phyloP scores from a whole-genome alignment of 2,888 invertebrate species.

The Melanophora roralis region DNA sequence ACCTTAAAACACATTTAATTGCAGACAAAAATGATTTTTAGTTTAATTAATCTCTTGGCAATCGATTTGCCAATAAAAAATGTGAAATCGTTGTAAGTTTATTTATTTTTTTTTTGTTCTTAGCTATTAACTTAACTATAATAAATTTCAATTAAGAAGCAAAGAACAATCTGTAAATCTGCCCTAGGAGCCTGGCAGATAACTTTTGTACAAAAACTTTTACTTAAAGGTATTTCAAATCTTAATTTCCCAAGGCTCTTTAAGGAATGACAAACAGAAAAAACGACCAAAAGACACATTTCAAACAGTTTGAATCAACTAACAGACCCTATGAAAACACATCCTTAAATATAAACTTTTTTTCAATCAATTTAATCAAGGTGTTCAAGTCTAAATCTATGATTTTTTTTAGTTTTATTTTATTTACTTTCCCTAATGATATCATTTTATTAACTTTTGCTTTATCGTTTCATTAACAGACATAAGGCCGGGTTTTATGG shows the following conservation, averaged over 20 bases:
- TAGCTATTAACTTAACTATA: conserved; percentile 21
- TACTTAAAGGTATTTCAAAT: conserved; percentile 10
- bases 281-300: not conserved
- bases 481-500: conserved; percentile 34
- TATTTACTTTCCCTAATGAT: not conserved
- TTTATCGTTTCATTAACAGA: conserved; percentile 17
- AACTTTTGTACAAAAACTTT: not conserved
- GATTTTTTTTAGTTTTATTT: conserved; percentile 1
- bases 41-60: conserved; percentile 42
- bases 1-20: conserved; percentile 37
- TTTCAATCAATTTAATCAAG: conserved; percentile 22
- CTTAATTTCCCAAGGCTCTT: conserved; percentile 51
- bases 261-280: not conserved
- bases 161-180: conserved; percentile 16
- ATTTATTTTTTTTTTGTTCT: not conserved
- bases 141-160: conserved; percentile 42
- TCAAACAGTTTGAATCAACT: not conserved
- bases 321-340: not conserved
- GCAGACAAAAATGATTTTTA: too few relatives aligned
- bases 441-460: conserved; percentile 16
- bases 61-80: conserved; percentile 21
- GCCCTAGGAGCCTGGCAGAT: not conserved
- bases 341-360: not conserved
- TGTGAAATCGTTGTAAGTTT: conserved; percentile 5
- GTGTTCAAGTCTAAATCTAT: not conserved